These are phyloP conservation scores for Drosophila greeni DNA, from an alignment of 2,888 invertebrate genomes.

Conservation along the genomic window DNA sequence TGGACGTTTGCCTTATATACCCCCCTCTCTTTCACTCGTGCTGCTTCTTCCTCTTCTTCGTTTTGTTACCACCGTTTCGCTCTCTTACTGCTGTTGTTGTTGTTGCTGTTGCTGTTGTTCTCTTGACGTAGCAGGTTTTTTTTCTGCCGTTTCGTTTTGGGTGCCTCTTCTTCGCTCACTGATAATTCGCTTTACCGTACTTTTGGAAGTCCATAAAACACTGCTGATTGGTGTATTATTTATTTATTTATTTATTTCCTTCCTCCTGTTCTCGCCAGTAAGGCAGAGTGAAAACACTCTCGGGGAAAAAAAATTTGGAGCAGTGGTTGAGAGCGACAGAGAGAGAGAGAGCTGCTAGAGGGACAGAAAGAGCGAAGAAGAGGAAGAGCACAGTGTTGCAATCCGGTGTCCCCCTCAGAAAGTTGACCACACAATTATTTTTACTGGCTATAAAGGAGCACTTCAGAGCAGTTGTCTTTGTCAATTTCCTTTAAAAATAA, in stretches of 20 bases:
- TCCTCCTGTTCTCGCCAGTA: conserved; percentile 2
- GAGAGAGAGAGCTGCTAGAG: conserved; percentile 11
- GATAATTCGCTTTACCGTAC: conserved; percentile 13
- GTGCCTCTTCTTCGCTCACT: conserved; percentile 14
- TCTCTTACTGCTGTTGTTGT: conserved; percentile 39
- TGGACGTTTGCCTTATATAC: conserved; percentile 66
- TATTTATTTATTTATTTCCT: conserved; percentile 6
- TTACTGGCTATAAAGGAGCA: conserved; percentile 22
- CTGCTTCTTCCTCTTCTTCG: conserved; percentile 36
- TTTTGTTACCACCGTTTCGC: conserved; percentile 56
- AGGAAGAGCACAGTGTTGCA: conserved; percentile 42
- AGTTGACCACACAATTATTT: conserved; percentile 35
- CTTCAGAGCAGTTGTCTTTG: conserved; percentile 32
- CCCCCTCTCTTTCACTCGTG: conserved; percentile 32
- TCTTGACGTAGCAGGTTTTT: conserved; percentile 61
- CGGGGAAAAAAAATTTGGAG: conserved; percentile 47
- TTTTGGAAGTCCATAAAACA: conserved; percentile 6
- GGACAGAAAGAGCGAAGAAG: conserved; percentile 11
- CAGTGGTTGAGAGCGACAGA: conserved; percentile 45
- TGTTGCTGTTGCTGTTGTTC: conserved; percentile 41
- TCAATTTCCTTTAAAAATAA: conserved; percentile 56
- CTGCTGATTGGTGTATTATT: conserved; percentile 1
- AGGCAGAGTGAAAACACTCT: conserved; percentile 56
- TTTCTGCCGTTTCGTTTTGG: conserved; percentile 25
- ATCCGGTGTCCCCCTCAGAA: conserved; percentile 28